Evolutionary conservation across 2,113 vertebrate species (phyloP).

Genomic region (Carlito syrichta): DNA sequence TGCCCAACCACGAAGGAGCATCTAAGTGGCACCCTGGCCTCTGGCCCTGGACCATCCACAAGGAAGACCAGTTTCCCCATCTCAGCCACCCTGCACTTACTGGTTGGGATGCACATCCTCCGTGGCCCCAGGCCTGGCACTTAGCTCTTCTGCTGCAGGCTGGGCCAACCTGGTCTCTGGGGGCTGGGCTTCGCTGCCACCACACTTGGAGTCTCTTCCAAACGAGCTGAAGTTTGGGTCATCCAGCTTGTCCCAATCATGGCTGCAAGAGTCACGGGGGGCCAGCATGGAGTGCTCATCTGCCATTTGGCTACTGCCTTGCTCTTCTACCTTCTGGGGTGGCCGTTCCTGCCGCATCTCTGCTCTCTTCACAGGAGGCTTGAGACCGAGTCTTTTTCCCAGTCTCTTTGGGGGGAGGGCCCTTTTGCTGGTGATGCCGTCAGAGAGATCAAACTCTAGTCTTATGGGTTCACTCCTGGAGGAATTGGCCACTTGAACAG

Average conservation of each 20-base stretch:
- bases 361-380: constrained; percentile 73
- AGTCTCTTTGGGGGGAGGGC: constrained; percentile 81
- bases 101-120: neutral
- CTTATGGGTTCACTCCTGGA: constrained; percentile 74
- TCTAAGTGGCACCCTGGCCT: neutral
- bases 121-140: rapidly evolving
- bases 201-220: constrained; percentile 67
- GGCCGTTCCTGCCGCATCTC: constrained; percentile 13
- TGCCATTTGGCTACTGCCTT: neutral
- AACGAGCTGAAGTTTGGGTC: constrained; percentile 87
- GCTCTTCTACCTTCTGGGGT: neutral
- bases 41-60: rapidly evolving
- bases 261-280: constrained; percentile 77
- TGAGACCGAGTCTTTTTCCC: constrained; percentile 81
- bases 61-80: rapidly evolving
- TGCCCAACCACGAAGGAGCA: neutral
- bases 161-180: neutral
- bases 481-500: neutral
- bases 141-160: neutral
- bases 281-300: constrained; percentile 57
- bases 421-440: constrained; percentile 77
- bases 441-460: constrained; percentile 88
- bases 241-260: constrained; percentile 84
- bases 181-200: neutral
- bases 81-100: neutral